Base-by-base conservation (phyloP, 2,797 vertebrate genomes). In the Sebastes nivosus region DNA sequence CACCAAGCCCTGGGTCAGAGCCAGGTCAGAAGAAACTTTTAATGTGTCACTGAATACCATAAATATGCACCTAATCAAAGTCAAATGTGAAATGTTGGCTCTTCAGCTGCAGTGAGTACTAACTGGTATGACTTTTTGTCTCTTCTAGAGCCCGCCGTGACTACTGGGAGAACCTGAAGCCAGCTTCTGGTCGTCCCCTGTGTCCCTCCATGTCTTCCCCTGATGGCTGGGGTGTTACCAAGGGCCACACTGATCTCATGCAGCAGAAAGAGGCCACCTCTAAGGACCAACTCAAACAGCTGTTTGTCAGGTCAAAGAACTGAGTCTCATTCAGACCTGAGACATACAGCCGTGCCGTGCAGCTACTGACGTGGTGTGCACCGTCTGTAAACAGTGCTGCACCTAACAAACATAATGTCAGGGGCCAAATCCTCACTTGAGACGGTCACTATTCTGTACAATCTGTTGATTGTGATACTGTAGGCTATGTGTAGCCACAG, bases 1-100 rank as follows among this genome's bases (percentile, higher is more conserved):
- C 90, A 99, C 97, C 80, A 99, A 99, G 70, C 97, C 98, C 38
- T 99, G 97, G 97, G 95, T 99, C 89, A 94, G 97, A 94, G 97
- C 97, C 85, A 97, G 98, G 98, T 98, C 77, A 61, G 94, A 46
- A 16, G 46, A 18, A 63, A 36, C 55, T 64, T 61, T 22, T 34
- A 16, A 66, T 25, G 12, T 12, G 4, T 59, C 24, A 8, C 29
- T 8, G 0, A 67, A 55, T 18, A 66, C 5, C 10, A 66, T 30
- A 46, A 50, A 60, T 2, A 32, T 34, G 1, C 16, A 38, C 7
- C 30, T 27, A 14, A 81, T 25, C 29, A 20, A 3, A 16, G 5
- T 4, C 1, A 63, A 27, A 52, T 69, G 24, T 42, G 1, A 66
- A 68, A 50, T 27, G 29, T 4, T 30, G 0, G 3, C 5, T 34